Conservation (phyloP, 2,888 invertebrate genomes). For the Emesis furor region DNA sequence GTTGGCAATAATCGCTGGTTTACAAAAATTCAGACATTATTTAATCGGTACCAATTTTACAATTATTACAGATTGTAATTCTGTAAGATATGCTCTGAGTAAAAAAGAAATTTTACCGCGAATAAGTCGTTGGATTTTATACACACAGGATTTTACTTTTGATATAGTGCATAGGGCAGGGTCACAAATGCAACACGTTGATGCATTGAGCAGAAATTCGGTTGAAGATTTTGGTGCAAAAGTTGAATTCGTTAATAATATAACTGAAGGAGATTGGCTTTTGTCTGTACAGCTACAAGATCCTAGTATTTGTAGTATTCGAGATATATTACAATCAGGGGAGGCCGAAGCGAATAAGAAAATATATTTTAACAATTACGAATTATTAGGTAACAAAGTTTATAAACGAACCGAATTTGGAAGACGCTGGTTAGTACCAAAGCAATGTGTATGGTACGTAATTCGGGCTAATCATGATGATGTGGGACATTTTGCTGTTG, state of each 20-base stretch:
- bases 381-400: slow-evolving; percentile 61
- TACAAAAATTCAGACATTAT: slow-evolving; percentile 2
- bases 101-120: slow-evolving; percentile 16
- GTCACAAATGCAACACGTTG: slow-evolving; percentile 75
- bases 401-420: slow-evolving; percentile 57
- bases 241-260: slow-evolving; percentile 38
- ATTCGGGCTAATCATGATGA: slow-evolving; percentile 73
- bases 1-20: background rate
- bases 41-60: slow-evolving; percentile 8
- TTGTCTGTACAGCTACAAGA: slow-evolving; percentile 62
- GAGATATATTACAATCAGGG: slow-evolving; percentile 36
- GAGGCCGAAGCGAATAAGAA: slow-evolving; percentile 48
- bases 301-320: background rate
- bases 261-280: slow-evolving; percentile 69
- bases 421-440: slow-evolving; percentile 74
- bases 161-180: slow-evolving; percentile 16
- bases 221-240: background rate
- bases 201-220: slow-evolving; percentile 18
- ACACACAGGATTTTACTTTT: background rate
- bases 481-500: slow-evolving; percentile 24
- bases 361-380: slow-evolving; percentile 61
- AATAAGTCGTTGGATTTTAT: background rate
- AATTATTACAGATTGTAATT: slow-evolving; percentile 12
- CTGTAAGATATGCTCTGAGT: background rate
- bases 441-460: slow-evolving; percentile 67